Evolutionary conservation across 1,140 invertebrate genomes (phyloP).

Genomic region (Ylistrum balloti): DNA sequence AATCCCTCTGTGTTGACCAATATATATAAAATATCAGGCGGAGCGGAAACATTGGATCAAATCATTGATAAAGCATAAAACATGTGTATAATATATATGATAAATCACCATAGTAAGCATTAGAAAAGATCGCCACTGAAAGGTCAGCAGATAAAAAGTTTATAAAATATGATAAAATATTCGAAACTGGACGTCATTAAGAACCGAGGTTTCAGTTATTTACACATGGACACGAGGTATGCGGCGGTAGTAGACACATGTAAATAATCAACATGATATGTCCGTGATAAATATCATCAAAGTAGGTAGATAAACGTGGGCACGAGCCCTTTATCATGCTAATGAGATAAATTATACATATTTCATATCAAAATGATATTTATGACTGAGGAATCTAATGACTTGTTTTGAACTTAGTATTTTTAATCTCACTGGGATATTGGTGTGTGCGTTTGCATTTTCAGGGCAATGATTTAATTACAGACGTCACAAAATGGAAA

Average conservation of each 20-base stretch:
- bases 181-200: conserved; percentile 13
- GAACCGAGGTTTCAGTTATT: not conserved
- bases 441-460: too few relatives aligned
- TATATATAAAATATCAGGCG: not conserved
- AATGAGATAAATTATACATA: conserved; percentile 13
- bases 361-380: conserved; percentile 19
- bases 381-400: not conserved
- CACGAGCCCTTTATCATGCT: not conserved
- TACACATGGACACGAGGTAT: conserved; percentile 5
- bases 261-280: not conserved
- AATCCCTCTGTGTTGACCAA: not conserved
- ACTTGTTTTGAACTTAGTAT: not conserved
- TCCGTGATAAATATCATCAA: not conserved
- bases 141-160: not conserved
- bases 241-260: not conserved
- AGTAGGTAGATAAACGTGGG: not conserved
- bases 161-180: conserved; percentile 40
- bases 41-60: not conserved
- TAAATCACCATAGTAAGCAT: not conserved
- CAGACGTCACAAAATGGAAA: too few relatives aligned
- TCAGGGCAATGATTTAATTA: too few relatives aligned
- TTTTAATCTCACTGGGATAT: too few relatives aligned
- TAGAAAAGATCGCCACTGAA: not conserved
- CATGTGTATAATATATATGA: conserved; percentile 9
- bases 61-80: conserved; percentile 19